Base-by-base conservation (phyloP, 2,797 vertebrate species). In the Halcyon chelicuti region DNA sequence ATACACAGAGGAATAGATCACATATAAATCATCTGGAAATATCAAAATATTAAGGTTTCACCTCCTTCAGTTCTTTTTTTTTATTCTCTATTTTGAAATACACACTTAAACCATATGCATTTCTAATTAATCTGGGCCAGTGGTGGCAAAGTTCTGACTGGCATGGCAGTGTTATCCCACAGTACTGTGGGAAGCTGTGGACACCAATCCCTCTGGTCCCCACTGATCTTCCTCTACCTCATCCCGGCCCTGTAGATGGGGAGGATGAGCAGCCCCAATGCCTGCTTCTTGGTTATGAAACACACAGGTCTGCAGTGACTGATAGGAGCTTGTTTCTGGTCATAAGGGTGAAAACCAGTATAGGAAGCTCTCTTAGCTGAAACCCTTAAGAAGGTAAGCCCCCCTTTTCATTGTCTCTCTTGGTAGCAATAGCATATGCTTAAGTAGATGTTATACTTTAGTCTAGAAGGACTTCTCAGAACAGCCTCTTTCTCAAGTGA, bases 341-440 rank as follows among this genome's bases (percentile, higher is more conserved):
- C n/a, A 1, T 3, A 13, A 5, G 13, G 35, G 25, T 54, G 49
- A 55, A 60, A 72, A 6, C 6, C 11, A 5, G 18, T 19, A 42
- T 12, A 49, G 28, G 51, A 65, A 68, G 42, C 3, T 52, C n/a
- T 63, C 51, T 40, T n/a, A 16, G 29, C 22, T 54, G n/a, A 35
- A 73, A 19, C 12, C 10, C 7, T 54, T 57, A 37, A 49, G 44
- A 35, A 60, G 12, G 4, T 14, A n/a, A 80, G 19, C 7, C 17
- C 37, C 12, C 2, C 15, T 0, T 0, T 46, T n/a, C 1, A 0
- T 21, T 29, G 2, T 26, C 46, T 66, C 5, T 82, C 17, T 7
- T 25, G 33, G 40, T 18, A 86, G 47, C 40, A 33, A 3, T 14
- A 67, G 10, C 17, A 3, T 33, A 39, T 39, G 3, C 14, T 86